Conservation (phyloP, 2,888 invertebrate genomes). For the Stenolophus ochropezus region DNA sequence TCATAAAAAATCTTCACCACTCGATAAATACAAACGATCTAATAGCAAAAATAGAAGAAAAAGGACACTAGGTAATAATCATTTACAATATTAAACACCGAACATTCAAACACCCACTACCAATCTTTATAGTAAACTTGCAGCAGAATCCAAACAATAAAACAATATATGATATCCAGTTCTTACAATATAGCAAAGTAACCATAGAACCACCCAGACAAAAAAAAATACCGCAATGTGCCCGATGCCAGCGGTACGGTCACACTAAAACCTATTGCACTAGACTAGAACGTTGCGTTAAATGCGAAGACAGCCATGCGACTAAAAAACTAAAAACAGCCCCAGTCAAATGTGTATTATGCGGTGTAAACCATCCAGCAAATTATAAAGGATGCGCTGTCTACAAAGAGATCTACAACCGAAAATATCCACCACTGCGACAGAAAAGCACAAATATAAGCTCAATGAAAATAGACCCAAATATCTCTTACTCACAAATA, state of each 20-base stretch:
- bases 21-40: constrained; percentile 27
- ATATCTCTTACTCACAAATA: background rate
- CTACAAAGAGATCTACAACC: constrained; percentile 26
- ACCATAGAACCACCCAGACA: constrained; percentile 21
- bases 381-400: constrained; percentile 53
- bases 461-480: background rate
- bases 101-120: constrained; percentile 31
- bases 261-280: constrained; percentile 64
- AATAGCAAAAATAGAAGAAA: constrained; percentile 32
- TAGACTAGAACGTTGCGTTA: constrained; percentile 47
- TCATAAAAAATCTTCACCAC: constrained; percentile 52
- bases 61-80: constrained; percentile 39
- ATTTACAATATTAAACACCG: constrained; percentile 41
- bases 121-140: constrained; percentile 49
- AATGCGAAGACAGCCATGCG: constrained; percentile 58
- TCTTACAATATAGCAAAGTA: background rate
- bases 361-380: constrained; percentile 53
- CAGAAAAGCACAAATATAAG: background rate
- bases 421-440: background rate
- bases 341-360: constrained; percentile 14
- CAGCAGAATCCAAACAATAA: constrained; percentile 33
- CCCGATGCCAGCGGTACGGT: constrained; percentile 64
- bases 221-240: constrained; percentile 32
- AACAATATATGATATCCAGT: constrained; percentile 16
- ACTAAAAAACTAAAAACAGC: constrained; percentile 43